These are phyloP conservation scores for Atta colombica DNA, from an alignment of 1,140 invertebrate species.

Conservation along the genomic window DNA sequence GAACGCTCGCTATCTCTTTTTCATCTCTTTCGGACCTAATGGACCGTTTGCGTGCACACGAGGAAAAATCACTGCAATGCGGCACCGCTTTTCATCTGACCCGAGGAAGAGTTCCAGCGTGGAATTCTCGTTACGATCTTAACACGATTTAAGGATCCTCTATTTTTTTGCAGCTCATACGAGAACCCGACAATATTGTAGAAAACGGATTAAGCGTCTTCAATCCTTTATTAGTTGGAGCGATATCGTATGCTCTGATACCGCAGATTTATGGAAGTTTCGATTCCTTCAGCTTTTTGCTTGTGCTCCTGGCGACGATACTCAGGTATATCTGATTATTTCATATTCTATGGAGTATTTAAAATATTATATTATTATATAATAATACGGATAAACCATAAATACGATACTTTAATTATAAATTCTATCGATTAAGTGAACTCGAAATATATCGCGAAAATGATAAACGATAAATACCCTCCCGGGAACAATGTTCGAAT, in stretches of 20 bases:
- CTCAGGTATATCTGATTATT: constrained; percentile 74
- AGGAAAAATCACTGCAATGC: constrained; percentile 63
- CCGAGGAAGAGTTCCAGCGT: background rate
- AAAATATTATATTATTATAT: background rate
- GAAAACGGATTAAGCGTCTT: constrained; percentile 84
- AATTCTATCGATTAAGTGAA: constrained; percentile 30
- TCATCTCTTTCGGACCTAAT: constrained; percentile 15
- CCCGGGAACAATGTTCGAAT: background rate
- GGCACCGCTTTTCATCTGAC: constrained; percentile 24
- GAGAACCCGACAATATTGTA: constrained; percentile 77
- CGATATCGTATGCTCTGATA: constrained; percentile 80
- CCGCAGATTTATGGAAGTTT: constrained; percentile 80
- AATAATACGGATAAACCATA: background rate
- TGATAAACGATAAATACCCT: constrained; percentile 29
- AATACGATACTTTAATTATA: background rate
- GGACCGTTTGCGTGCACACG: background rate
- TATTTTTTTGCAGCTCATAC: constrained; percentile 79
- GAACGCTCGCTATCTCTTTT: background rate
- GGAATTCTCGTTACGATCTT: background rate
- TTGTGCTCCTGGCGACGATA: constrained; percentile 76
- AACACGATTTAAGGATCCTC: background rate
- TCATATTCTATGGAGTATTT: background rate
- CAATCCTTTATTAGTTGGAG: constrained; percentile 85
- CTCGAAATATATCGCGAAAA: background rate
- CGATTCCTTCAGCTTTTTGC: constrained; percentile 77